A percentile compares a stretch with the other conserved stretches of the same genome.
These are phyloP conservation scores for Zoroaster sp. DNA, from an alignment of 53 echinoderm and acorn worm species.

Conservation along the genomic window DNA sequence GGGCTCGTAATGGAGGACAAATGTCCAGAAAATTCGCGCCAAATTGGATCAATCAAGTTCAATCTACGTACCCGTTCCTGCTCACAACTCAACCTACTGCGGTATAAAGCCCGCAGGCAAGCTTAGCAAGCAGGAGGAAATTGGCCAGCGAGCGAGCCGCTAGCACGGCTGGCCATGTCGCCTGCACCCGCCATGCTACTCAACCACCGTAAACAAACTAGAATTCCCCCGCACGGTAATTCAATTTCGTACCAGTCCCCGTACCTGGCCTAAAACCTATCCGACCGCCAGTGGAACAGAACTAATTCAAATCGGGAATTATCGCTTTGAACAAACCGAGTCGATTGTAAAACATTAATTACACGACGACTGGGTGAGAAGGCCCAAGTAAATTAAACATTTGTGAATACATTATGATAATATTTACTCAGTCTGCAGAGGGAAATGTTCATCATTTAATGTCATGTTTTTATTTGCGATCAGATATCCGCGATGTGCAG, in stretches of 20 bases:
- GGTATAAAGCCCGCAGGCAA: neutral
- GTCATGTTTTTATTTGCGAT: too few relatives aligned
- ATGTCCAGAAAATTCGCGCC: constrained; percentile 39
- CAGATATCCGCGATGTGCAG: too few relatives aligned
- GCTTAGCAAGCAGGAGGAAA: constrained; percentile 2
- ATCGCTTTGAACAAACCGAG: constrained; percentile 21
- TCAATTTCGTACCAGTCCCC: neutral
- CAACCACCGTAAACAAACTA: constrained; percentile 26
- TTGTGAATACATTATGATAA: neutral
- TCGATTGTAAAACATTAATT: constrained; percentile 16
- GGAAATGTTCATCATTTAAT: too few relatives aligned
- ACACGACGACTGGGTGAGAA: neutral
- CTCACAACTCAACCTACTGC: neutral
- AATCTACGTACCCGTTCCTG: neutral
- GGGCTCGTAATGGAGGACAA: constrained; percentile 35
- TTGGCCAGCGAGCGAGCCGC: constrained; percentile 25
- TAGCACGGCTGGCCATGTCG: constrained; percentile 6
- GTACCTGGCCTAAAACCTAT: neutral
- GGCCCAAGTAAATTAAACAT: neutral
- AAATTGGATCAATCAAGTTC: constrained; percentile 54
- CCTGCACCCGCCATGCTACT: neutral
- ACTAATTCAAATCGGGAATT: constrained; percentile 21
- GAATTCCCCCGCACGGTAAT: neutral
- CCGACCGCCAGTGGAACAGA: neutral
- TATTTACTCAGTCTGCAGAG: neutral